A percentile compares a stretch with the other conserved stretches of the same genome.
These are phyloP conservation scores for Coreius guichenoti DNA, from an alignment of 2,797 vertebrate genomes.

Conservation along the genomic window DNA sequence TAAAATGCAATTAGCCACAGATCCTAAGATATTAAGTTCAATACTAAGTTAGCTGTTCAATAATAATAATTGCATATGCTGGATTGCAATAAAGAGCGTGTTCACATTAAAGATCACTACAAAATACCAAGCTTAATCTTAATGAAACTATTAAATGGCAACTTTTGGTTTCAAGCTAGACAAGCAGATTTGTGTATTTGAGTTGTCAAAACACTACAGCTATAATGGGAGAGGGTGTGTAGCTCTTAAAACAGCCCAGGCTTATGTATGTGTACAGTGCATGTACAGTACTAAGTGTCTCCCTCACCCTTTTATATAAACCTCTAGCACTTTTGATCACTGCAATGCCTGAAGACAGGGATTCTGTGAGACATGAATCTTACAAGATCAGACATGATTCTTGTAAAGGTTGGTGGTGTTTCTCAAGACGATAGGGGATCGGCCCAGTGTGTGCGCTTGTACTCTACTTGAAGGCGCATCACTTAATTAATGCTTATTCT, in stretches of 20 bases:
- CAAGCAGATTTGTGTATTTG: background rate
- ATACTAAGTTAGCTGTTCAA: background rate
- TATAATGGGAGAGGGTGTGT: background rate
- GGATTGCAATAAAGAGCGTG: background rate
- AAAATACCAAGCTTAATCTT: background rate
- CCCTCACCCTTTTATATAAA: slow-evolving; percentile 38
- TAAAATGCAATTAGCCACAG: slow-evolving; percentile 17
- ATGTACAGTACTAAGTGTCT: slow-evolving; percentile 17
- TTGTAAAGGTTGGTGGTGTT: slow-evolving; percentile 32
- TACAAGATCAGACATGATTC: slow-evolving; percentile 55
- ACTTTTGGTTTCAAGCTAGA: background rate
- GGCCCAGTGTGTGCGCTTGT: background rate
- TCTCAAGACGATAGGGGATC: slow-evolving; percentile 21
- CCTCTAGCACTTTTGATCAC: slow-evolving; percentile 44
- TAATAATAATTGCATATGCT: background rate
- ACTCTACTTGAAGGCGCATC: background rate
- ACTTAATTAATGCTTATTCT: background rate
- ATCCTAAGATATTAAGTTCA: background rate
- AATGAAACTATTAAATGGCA: background rate
- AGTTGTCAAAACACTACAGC: slow-evolving; percentile 5
- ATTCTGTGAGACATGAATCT: slow-evolving; percentile 45
- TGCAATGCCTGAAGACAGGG: slow-evolving; percentile 45
- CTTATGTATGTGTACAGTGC: slow-evolving; percentile 1
- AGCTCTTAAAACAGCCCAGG: background rate
- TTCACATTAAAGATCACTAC: background rate